Evolutionary conservation across 2,113 vertebrate genomes (phyloP).

Genomic region (Paralichthys olivaceus): DNA sequence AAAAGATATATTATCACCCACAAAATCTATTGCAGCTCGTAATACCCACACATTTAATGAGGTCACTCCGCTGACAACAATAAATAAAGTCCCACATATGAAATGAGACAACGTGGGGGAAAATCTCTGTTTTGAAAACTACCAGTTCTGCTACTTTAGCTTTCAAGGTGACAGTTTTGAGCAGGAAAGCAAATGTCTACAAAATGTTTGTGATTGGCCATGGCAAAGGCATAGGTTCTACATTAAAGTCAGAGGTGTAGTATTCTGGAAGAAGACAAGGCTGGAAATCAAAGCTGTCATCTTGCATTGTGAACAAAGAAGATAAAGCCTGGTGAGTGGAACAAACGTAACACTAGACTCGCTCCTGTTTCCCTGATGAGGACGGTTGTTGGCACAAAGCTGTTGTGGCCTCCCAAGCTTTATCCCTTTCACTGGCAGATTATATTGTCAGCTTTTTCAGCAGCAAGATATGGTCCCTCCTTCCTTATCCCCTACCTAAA

Average conservation of each 20-base stretch:
- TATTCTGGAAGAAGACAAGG: constrained; percentile 37
- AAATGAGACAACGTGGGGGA: constrained; percentile 44
- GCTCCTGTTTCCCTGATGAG: background rate
- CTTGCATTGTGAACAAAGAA: constrained; percentile 50
- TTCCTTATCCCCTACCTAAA: constrained; percentile 27
- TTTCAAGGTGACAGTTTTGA: constrained; percentile 27
- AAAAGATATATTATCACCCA: constrained; percentile 22
- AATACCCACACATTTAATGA: constrained; percentile 43
- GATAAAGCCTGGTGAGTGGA: constrained; percentile 49
- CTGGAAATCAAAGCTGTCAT: constrained; percentile 60
- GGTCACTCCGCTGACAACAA: constrained; percentile 45
- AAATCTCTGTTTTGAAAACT: constrained; percentile 26
- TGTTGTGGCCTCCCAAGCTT: constrained; percentile 39
- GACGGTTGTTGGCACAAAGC: constrained; percentile 15
- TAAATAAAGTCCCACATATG: constrained; percentile 43
- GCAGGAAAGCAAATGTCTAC: constrained; percentile 19
- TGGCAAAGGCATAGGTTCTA: constrained; percentile 59
- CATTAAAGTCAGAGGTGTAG: constrained; percentile 47
- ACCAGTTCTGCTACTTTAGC: constrained; percentile 4
- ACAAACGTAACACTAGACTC: constrained; percentile 29
- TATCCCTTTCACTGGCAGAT: constrained; percentile 50
- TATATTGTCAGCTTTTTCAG: constrained; percentile 36
- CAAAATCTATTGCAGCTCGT: constrained; percentile 36
- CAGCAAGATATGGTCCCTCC: constrained; percentile 26
- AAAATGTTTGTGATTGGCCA: constrained; percentile 51